Conservation (phyloP, 2,888 invertebrate genomes). For the Dione juno region DNA sequence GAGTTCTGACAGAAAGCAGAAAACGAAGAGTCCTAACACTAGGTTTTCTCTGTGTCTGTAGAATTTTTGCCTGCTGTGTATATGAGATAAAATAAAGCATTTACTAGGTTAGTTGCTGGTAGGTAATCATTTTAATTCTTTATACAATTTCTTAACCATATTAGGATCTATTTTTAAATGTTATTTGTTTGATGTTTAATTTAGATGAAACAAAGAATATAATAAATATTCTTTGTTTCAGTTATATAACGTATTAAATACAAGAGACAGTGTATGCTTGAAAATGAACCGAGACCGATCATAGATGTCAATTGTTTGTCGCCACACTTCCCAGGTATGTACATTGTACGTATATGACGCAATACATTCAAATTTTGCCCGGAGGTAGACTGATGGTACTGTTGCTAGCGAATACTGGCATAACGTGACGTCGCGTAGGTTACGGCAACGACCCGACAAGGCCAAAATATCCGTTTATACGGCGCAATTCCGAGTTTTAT, state of each 20-base stretch:
- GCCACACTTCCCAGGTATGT: conserved; percentile 18
- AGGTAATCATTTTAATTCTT: too few species aligned
- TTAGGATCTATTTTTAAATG: too few species aligned
- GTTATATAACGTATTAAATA: background rate
- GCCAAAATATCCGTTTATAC: conserved; percentile 62
- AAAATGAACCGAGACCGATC: background rate
- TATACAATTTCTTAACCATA: too few species aligned
- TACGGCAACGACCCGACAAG: conserved; percentile 70
- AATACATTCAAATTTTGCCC: conserved; percentile 35
- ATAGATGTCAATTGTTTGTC: conserved; percentile 1
- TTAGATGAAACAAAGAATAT: too few species aligned
- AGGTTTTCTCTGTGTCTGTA: too few species aligned
- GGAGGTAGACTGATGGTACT: conserved; percentile 30
- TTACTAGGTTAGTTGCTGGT: too few species aligned
- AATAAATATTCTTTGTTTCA: background rate
- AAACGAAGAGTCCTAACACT: too few species aligned
- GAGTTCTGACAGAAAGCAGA: too few species aligned
- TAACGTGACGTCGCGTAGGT: conserved; percentile 64
- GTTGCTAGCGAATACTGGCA: conserved; percentile 47
- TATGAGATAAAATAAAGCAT: too few species aligned
- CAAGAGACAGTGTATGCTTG: background rate
- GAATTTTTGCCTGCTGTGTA: too few species aligned
- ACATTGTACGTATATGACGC: conserved; percentile 27
- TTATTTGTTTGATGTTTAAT: too few species aligned
- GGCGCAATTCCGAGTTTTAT: conserved; percentile 58